phyloP scores from a whole-genome alignment of 2,888 invertebrate species.

The Hyposoter didymator region DNA sequence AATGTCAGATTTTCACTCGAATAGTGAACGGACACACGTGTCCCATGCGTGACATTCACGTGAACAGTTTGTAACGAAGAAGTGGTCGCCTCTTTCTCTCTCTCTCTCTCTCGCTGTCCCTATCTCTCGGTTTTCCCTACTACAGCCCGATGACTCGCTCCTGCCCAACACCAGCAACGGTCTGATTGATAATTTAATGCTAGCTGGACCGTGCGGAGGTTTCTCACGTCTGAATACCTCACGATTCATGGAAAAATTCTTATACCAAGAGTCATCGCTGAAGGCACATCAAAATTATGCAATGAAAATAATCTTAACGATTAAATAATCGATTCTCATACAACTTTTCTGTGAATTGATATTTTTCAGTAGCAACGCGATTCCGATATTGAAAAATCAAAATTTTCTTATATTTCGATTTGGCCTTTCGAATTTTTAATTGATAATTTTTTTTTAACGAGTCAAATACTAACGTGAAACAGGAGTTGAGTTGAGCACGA shows the following conservation, averaged over 20 bases:
- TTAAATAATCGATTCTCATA: neutral
- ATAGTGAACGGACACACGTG: constrained; percentile 49
- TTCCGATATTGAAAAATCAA: neutral
- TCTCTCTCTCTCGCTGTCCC: neutral
- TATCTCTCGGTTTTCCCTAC: constrained; percentile 6
- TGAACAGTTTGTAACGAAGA: constrained; percentile 27
- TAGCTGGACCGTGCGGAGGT: constrained; percentile 44
- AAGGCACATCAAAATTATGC: neutral
- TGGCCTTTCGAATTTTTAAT: neutral
- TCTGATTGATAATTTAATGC: constrained; percentile 62
- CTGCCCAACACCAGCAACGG: constrained; percentile 17
- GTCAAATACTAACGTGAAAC: constrained; percentile 87
- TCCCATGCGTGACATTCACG: constrained; percentile 54
- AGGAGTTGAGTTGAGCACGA: constrained; percentile 89
- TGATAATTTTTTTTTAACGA: neutral
- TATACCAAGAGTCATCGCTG: neutral
- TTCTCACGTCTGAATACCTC: constrained; percentile 16
- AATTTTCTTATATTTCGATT: neutral
- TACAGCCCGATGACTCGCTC: constrained; percentile 41
- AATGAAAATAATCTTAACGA: neutral
- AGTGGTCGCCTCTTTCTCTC: neutral
- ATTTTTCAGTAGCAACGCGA: neutral
- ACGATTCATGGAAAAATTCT: constrained; percentile 11
- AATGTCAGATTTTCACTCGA: constrained; percentile 51
- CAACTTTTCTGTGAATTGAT: neutral